These are phyloP conservation scores for Heteractis magnifica DNA, from an alignment of 92 coral and sea anemone genomes.

Conservation along the genomic window DNA sequence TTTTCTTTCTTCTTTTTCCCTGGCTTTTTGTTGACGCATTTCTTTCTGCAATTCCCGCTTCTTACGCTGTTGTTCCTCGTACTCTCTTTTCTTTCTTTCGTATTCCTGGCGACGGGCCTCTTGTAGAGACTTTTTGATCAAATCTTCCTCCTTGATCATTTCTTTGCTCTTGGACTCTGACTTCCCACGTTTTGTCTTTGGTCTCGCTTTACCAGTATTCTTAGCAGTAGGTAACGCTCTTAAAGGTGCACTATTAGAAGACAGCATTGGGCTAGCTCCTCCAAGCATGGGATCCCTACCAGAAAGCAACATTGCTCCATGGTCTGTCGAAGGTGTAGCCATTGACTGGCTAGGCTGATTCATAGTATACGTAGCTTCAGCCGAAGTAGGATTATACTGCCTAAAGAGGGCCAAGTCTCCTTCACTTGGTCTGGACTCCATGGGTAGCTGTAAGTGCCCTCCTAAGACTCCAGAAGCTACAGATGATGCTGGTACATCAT, in stretches of 20 bases:
- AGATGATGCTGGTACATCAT: slow-evolving; percentile 18
- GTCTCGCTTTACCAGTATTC: neutral
- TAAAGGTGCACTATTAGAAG: neutral
- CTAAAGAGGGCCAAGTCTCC: slow-evolving; percentile 30
- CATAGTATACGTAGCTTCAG: slow-evolving; percentile 19
- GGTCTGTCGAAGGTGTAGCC: slow-evolving; percentile 18
- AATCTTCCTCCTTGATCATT: slow-evolving; percentile 56
- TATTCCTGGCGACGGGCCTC: slow-evolving; percentile 80
- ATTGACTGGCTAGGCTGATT: slow-evolving; percentile 2
- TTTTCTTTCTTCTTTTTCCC: slow-evolving; percentile 80
- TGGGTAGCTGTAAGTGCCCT: slow-evolving; percentile 26
- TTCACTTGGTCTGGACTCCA: slow-evolving; percentile 30
- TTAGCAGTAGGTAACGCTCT: slow-evolving; percentile 2
- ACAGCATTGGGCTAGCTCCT: slow-evolving; percentile 16
- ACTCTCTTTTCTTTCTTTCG: slow-evolving; percentile 85
- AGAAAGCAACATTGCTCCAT: slow-evolving; percentile 36
- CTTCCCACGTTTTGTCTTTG: slow-evolving; percentile 19
- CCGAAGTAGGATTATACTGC: slow-evolving; percentile 10
- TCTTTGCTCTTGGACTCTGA: slow-evolving; percentile 12
- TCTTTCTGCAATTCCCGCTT: slow-evolving; percentile 84
- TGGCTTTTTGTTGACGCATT: slow-evolving; percentile 82
- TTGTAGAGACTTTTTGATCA: slow-evolving; percentile 49
- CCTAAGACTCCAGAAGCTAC: slow-evolving; percentile 35
- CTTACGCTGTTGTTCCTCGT: slow-evolving; percentile 86
- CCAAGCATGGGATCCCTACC: slow-evolving; percentile 50